phyloP scores from a whole-genome alignment of 2,113 vertebrate genomes.

The Neolamprologus fasciatus region DNA sequence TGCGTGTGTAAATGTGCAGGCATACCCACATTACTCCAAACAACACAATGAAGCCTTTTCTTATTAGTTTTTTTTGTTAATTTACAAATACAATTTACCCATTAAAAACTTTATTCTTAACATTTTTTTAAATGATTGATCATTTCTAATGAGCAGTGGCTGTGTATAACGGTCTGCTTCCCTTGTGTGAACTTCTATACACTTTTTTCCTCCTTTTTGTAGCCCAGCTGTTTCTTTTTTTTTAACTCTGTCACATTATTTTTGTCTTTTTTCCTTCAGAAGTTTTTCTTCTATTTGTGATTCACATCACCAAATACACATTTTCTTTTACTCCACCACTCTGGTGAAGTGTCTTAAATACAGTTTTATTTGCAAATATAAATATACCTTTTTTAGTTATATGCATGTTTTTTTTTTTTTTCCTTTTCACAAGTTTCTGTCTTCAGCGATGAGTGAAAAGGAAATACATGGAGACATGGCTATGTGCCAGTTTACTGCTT shows the following conservation, averaged over 20 bases:
- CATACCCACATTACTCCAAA: neutral
- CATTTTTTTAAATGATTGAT: neutral
- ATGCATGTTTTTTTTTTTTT: neutral
- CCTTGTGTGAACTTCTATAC: neutral
- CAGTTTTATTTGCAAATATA: neutral
- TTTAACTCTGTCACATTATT: neutral
- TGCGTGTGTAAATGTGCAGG: neutral
- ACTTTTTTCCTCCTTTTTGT: neutral
- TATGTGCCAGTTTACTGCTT: neutral
- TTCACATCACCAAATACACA: neutral
- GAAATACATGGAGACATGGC: neutral
- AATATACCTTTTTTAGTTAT: neutral
- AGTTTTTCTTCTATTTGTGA: neutral
- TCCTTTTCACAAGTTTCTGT: neutral
- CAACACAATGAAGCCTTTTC: neutral
- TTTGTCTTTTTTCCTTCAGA: neutral
- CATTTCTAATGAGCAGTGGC: neutral
- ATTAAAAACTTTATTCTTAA: neutral
- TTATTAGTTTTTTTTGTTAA: fast-evolving
- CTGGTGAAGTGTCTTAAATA: neutral
- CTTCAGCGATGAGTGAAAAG: neutral
- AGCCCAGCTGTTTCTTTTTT: neutral
- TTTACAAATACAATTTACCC: neutral
- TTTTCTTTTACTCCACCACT: neutral
- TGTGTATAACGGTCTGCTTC: neutral